phyloP scores from a whole-genome alignment of 2,113 vertebrate species.

The Platycercus adscitus region DNA sequence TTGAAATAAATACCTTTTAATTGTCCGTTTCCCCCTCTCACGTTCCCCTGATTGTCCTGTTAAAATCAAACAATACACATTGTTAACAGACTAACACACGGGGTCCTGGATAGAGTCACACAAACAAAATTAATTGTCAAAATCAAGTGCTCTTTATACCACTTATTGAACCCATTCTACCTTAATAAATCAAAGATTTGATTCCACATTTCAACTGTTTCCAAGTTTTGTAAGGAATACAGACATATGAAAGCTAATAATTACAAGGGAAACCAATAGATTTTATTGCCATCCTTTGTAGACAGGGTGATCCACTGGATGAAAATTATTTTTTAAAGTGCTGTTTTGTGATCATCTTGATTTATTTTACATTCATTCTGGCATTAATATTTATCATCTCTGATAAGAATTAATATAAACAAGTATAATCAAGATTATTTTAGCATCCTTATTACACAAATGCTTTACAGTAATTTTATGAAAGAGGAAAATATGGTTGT shows the following conservation, averaged over 20 bases:
- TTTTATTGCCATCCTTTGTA: constrained; percentile 8
- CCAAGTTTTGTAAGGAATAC: neutral
- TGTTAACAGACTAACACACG: neutral
- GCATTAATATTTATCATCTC: constrained; percentile 48
- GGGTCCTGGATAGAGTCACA: neutral
- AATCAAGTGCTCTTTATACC: neutral
- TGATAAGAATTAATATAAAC: constrained; percentile 55
- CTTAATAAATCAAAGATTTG: neutral
- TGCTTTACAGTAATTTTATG: neutral
- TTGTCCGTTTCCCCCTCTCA: neutral
- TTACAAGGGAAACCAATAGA: neutral
- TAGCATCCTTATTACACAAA: constrained; percentile 17
- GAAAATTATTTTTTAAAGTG: constrained; percentile 11
- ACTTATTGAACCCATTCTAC: neutral
- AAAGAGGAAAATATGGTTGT: neutral
- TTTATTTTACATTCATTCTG: constrained; percentile 14
- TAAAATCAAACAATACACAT: neutral
- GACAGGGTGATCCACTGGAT: neutral
- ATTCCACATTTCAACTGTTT: neutral
- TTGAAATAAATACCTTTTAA: neutral
- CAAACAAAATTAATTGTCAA: neutral
- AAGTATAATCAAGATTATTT: constrained; percentile 49
- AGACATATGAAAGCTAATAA: neutral
- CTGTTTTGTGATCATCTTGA: neutral
- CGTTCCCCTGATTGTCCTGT: neutral